Evolutionary conservation across 2,888 invertebrate genomes (phyloP).

Genomic region (Hylaea fasciaria): DNA sequence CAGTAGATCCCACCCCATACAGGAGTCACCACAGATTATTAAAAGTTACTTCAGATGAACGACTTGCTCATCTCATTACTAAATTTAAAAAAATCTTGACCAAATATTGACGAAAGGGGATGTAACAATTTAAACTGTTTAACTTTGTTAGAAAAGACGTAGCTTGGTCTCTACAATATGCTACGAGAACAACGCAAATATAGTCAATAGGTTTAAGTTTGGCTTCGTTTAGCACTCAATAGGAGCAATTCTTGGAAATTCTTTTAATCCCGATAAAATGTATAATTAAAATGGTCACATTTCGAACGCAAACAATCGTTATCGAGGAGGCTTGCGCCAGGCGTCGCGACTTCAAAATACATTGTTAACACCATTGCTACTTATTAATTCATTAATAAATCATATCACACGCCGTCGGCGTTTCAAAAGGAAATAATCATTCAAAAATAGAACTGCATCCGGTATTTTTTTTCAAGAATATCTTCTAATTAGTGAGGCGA

Average conservation of each 20-base stretch:
- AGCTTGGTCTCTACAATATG: too few relatives aligned
- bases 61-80: too few relatives aligned
- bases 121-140: too few relatives aligned
- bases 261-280: conserved; percentile 12
- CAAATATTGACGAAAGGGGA: too few relatives aligned
- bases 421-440: conserved; percentile 35
- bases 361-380: conserved; percentile 18
- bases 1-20: too few relatives aligned
- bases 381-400: conserved; percentile 19
- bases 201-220: neutral
- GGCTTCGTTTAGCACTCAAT: neutral
- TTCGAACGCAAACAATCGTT: conserved; percentile 6
- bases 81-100: too few relatives aligned
- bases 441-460: conserved; percentile 48
- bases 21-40: too few relatives aligned
- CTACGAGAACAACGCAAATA: too few relatives aligned
- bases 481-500: conserved; percentile 40
- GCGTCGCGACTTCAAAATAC: conserved; percentile 5
- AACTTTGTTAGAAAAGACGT: too few relatives aligned
- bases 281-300: conserved; percentile 11
- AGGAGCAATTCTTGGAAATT: conserved; percentile 6
- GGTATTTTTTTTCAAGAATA: conserved; percentile 37
- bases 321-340: conserved; percentile 17
- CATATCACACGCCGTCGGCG: conserved; percentile 24
- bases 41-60: too few relatives aligned